A percentile compares a stretch with the other conserved stretches of the same genome.
These are phyloP conservation scores for Drosophila prostipennis DNA, from an alignment of 2,888 invertebrate species.

Conservation along the genomic window DNA sequence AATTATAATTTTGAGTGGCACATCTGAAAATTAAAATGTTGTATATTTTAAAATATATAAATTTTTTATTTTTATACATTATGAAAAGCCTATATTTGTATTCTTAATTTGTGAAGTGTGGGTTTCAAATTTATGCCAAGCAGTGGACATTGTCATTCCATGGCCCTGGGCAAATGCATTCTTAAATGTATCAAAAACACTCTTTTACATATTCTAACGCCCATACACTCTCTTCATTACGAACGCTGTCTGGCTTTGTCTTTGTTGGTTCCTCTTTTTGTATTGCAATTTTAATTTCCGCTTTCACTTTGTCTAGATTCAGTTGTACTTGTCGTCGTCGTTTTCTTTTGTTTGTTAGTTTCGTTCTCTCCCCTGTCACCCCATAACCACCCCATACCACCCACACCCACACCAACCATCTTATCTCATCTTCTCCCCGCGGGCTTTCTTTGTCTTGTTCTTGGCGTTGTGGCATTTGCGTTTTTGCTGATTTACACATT, in stretches of 20 bases:
- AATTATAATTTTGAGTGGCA: too few relatives aligned
- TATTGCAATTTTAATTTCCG: slow-evolving; percentile 80
- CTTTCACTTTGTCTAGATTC: slow-evolving; percentile 78
- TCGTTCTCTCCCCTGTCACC: not conserved
- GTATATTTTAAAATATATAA: too few relatives aligned
- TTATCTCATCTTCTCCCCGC: slow-evolving; percentile 20
- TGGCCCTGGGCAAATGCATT: slow-evolving; percentile 29
- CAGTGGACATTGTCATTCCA: slow-evolving; percentile 14
- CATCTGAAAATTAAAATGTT: too few relatives aligned
- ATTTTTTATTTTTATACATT: not conserved
- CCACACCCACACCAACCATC: slow-evolving; percentile 2
- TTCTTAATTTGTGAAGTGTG: not conserved
- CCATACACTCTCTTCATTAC: slow-evolving; percentile 65
- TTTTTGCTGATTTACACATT: slow-evolving; percentile 73
- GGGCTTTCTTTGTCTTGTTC: slow-evolving; percentile 28
- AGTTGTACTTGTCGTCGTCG: slow-evolving; percentile 50
- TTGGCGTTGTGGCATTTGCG: slow-evolving; percentile 52
- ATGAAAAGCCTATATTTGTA: not conserved
- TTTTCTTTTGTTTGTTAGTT: slow-evolving; percentile 36
- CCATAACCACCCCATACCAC: not conserved
- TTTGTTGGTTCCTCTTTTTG: slow-evolving; percentile 52
- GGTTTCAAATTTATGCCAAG: not conserved
- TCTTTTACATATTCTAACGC: slow-evolving; percentile 6
- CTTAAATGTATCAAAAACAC: slow-evolving; percentile 25
- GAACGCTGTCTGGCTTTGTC: slow-evolving; percentile 55